phyloP scores from a whole-genome alignment of 2,113 vertebrate genomes.

The Pandion haliaetus region DNA sequence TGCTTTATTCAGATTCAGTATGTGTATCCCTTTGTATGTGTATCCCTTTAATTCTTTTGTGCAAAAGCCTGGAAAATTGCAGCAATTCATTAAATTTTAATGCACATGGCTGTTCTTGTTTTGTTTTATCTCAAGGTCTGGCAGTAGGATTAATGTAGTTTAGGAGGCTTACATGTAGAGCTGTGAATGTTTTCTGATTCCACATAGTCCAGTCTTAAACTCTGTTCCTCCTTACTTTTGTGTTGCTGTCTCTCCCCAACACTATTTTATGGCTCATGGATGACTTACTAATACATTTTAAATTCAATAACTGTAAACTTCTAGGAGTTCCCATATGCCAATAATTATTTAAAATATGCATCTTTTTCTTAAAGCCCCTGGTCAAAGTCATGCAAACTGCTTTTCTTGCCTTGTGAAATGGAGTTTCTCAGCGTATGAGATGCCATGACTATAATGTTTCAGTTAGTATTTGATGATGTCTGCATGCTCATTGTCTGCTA shows the following conservation, averaged over 20 bases:
- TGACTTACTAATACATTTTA: neutral
- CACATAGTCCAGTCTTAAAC: rapidly evolving
- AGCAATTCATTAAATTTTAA: neutral
- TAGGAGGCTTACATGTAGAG: neutral
- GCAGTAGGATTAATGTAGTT: neutral
- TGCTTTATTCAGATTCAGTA: neutral
- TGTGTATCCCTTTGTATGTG: neutral
- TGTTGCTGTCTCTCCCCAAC: neutral
- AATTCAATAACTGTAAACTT: neutral
- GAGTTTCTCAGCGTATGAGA: neutral
- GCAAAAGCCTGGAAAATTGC: neutral
- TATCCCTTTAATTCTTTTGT: neutral
- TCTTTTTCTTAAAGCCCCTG: neutral
- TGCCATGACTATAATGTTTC: neutral
- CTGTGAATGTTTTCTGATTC: neutral
- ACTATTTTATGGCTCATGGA: neutral
- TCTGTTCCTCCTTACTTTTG: neutral
- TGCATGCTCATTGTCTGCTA: neutral
- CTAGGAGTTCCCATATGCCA: neutral
- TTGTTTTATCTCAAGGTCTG: neutral
- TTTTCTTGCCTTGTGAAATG: neutral
- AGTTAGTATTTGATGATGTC: neutral
- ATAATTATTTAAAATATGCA: rapidly evolving
- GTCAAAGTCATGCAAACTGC: neutral
- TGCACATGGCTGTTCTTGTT: neutral